Evolutionary conservation across 2,113 vertebrate genomes (phyloP).

Genomic region (Motacilla alba): DNA sequence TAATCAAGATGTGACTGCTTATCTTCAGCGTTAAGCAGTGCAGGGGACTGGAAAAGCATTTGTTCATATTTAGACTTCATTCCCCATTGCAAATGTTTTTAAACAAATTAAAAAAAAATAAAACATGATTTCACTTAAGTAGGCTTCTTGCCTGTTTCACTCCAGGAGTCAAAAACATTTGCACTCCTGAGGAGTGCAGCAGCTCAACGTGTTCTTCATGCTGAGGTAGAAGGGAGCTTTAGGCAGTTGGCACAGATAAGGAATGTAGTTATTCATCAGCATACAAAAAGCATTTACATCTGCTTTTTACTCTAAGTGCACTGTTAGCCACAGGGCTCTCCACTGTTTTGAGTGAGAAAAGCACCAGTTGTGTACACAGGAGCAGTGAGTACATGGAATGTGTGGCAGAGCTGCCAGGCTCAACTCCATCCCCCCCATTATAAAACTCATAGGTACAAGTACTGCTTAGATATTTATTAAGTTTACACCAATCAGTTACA

Average conservation of each 20-base stretch:
- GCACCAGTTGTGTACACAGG: neutral
- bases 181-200: neutral
- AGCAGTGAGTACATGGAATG: neutral
- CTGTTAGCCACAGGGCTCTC: neutral
- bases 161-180: neutral
- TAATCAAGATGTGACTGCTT: neutral
- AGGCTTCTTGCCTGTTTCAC: neutral
- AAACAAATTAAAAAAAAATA: neutral
- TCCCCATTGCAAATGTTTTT: neutral
- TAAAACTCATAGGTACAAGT: conserved; percentile 27
- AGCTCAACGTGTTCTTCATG: neutral
- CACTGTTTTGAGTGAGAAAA: neutral
- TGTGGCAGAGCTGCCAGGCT: neutral
- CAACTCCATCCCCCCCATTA: neutral
- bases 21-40: neutral
- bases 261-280: neutral
- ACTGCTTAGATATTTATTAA: conserved; percentile 65
- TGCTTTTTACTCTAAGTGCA: neutral
- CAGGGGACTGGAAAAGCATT: neutral
- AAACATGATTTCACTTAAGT: neutral
- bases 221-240: conserved; percentile 4
- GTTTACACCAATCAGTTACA: conserved; percentile 60
- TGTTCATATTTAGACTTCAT: neutral
- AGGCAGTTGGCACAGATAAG: neutral
- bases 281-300: neutral